Percentiles rank a stretch among this genome's conserved stretches.
These are phyloP conservation scores for Rutpela maculata DNA, from an alignment of 2,888 invertebrate species.

Conservation along the genomic window DNA sequence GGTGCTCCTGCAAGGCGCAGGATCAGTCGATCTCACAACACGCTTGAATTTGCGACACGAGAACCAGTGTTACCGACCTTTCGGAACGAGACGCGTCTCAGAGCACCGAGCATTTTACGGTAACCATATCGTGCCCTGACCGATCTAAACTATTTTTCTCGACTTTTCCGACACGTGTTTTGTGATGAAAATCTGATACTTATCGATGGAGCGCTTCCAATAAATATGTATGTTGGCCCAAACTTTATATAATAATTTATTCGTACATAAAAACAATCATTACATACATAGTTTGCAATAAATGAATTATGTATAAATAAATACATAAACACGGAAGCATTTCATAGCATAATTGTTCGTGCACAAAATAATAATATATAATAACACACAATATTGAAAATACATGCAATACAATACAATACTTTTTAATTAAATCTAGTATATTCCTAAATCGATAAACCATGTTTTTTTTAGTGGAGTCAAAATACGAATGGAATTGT, in stretches of 20 bases:
- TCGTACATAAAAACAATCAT: too few relatives aligned
- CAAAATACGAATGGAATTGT: too few relatives aligned
- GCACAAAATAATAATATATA: too few relatives aligned
- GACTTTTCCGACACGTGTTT: conserved; percentile 29
- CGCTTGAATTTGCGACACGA: conserved; percentile 40
- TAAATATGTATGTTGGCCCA: conserved; percentile 31
- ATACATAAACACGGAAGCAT: too few relatives aligned
- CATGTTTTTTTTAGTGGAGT: too few relatives aligned
- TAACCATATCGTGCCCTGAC: conserved; percentile 18
- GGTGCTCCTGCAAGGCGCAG: conserved; percentile 33
- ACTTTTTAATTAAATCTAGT: too few relatives aligned
- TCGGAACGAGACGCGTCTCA: conserved; percentile 40
- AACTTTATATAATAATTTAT: conserved; percentile 8
- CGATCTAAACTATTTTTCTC: conserved; percentile 2
- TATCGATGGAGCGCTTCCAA: conserved; percentile 18
- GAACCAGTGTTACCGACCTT: conserved; percentile 45
- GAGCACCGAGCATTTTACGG: conserved; percentile 6
- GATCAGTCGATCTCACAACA: conserved; percentile 34
- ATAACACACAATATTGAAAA: too few relatives aligned
- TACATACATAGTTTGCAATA: too few relatives aligned
- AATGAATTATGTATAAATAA: too few relatives aligned
- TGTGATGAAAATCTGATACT: conserved; percentile 29
- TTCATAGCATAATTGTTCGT: too few relatives aligned
- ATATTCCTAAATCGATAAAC: too few relatives aligned
- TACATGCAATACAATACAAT: too few relatives aligned